Evolutionary conservation across 2,113 vertebrate species (phyloP), one percentile per base, ranked within the genome.

Genomic region (Oostethus manadensis): DNA sequence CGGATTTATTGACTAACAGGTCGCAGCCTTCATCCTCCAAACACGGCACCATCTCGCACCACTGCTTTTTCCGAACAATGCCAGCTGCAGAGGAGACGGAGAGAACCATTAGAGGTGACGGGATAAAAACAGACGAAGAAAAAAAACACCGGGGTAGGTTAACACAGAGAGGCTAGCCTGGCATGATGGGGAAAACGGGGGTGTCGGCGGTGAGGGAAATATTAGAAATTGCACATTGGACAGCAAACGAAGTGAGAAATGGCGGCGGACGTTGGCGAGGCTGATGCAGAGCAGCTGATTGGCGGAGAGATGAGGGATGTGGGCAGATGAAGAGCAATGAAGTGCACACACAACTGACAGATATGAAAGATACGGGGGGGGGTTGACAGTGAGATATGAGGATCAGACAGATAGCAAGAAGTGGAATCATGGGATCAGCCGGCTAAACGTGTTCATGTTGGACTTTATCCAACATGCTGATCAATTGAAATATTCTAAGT

Each of bases 31-130:
- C 97, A 54, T 94, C 93, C 89, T 98, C 95, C 92, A 98, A 92
- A 87, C 97, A 99, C 10, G 97, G 97, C 77, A 94, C 90, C 96
- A 99, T 99, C 89, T 96, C 94, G 87, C 97, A 99, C 97, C 97
- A 99, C 90, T 95, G 97, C 92, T 92, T 97, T 65, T 93, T 94
- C 88, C 86, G 93, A 88, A 97, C 94, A 81, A 97, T 94, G 35
- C 92, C 92, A 42, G 94, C 94, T 97, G 90, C 5, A 43, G 82
- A 74, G 60, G 85, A 58, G 47, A 46, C 53, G 21, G 13, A 50
- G 22, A 49, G 53, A 46, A 22, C 6, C 26, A 42, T 77, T 45
- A 73, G 44, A 38, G 45, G 16, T 11, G 9, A 18, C 10, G 17
- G 14, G 44, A 43, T 26, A 62, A 33, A 26, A 60, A 56, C 57